These are phyloP conservation scores for Ectropis crepuscularia DNA, from an alignment of 2,888 invertebrate genomes.

Conservation along the genomic window DNA sequence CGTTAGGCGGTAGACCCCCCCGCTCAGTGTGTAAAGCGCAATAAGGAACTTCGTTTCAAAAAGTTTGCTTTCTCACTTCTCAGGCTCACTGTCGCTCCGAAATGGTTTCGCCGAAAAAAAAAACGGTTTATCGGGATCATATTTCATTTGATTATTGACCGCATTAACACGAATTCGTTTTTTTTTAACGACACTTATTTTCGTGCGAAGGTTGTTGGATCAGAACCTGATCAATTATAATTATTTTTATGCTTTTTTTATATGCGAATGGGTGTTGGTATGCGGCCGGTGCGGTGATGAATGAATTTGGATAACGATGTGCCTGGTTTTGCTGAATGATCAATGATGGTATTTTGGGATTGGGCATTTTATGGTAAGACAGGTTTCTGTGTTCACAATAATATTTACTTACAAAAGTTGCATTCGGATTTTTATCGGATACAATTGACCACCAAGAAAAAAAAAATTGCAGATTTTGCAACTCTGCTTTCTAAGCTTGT, in stretches of 20 bases:
- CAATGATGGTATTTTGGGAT: slow-evolving; percentile 9
- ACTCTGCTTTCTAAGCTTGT: too few species aligned
- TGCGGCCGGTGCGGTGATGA: slow-evolving; percentile 23
- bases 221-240: slow-evolving; percentile 28
- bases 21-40: too few species aligned
- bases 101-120: too few species aligned
- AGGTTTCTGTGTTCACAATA: neutral
- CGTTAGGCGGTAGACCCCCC: too few species aligned
- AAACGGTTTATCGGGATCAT: slow-evolving; percentile 35
- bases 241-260: slow-evolving; percentile 18
- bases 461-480: too few species aligned
- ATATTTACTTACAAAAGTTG: too few species aligned
- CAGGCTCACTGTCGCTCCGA: too few species aligned
- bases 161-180: slow-evolving; percentile 31
- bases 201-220: slow-evolving; percentile 23
- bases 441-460: too few species aligned
- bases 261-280: slow-evolving; percentile 16
- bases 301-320: slow-evolving; percentile 24
- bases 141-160: slow-evolving; percentile 43
- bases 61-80: too few species aligned
- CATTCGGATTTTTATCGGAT: too few species aligned
- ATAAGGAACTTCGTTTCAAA: too few species aligned
- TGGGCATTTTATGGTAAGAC: neutral
- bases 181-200: slow-evolving; percentile 40
- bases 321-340: slow-evolving; percentile 12